These are phyloP conservation scores for Phengaris arion DNA, from an alignment of 2,888 invertebrate species.

Conservation along the genomic window DNA sequence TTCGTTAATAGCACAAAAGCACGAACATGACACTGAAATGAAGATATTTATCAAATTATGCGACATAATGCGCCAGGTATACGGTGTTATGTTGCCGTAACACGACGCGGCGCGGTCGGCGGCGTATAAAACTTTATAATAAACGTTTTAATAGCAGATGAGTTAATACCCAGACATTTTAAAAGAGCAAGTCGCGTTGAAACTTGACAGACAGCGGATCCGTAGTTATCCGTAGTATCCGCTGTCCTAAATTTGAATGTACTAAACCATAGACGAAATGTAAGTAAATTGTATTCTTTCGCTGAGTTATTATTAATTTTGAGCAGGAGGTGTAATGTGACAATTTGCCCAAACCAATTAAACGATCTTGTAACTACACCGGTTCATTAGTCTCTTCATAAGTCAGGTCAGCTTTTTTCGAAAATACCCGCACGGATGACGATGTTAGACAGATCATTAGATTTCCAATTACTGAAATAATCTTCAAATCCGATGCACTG, in stretches of 20 bases:
- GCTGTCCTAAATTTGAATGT: background rate
- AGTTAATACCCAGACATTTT: background rate
- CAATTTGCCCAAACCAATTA: background rate
- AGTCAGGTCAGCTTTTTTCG: background rate
- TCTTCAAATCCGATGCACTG: conserved; percentile 30
- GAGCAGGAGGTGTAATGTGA: too few relatives aligned
- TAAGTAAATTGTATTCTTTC: background rate
- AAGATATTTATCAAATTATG: conserved; percentile 53
- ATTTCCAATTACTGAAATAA: conserved; percentile 24
- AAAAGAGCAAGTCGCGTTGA: background rate
- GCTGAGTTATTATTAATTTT: background rate
- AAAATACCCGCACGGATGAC: background rate
- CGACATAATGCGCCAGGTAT: conserved; percentile 44
- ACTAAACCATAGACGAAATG: background rate
- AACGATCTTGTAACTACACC: background rate
- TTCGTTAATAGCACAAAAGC: conserved; percentile 48
- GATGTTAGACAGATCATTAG: background rate
- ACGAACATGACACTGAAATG: conserved; percentile 45
- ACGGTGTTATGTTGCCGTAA: conserved; percentile 43
- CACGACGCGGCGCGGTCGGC: conserved; percentile 34
- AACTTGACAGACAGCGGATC: background rate
- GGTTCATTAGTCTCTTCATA: background rate
- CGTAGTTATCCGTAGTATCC: background rate
- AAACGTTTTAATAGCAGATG: conserved; percentile 12
- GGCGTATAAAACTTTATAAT: conserved; percentile 17